Conservation (phyloP, 2,113 vertebrate genomes). For the Crotophaga sulcirostris region DNA sequence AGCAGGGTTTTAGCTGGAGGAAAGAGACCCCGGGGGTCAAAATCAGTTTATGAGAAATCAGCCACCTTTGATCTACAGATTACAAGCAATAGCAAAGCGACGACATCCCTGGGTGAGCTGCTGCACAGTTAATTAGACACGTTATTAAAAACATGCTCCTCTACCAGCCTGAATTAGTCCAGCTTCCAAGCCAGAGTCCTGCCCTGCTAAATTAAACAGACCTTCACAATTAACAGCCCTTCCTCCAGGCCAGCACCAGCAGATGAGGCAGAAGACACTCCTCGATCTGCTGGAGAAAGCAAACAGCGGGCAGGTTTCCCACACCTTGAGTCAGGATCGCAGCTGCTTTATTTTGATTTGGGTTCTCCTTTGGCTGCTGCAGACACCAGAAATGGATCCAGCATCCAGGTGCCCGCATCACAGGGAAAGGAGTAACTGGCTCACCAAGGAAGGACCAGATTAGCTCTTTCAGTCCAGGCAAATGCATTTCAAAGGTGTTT, state of each 20-base stretch:
- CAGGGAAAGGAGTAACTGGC: background rate
- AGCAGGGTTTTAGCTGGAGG: background rate
- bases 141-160: conserved; percentile 50
- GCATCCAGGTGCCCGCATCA: background rate
- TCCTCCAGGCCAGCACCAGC: background rate
- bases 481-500: background rate
- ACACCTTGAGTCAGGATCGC: background rate
- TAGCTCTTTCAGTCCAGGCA: background rate
- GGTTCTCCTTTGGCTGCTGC: background rate
- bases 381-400: background rate
- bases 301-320: background rate
- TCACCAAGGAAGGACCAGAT: background rate
- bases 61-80: conserved; percentile 25
- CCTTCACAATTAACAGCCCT: background rate
- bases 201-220: conserved; percentile 43
- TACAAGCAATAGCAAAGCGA: background rate
- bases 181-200: conserved; percentile 29
- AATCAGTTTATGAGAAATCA: conserved; percentile 34
- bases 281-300: background rate
- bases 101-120: conserved; percentile 19
- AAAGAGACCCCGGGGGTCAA: background rate
- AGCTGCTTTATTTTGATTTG: background rate
- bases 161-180: background rate
- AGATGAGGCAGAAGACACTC: background rate
- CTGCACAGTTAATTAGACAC: conserved; percentile 28